Evolutionary conservation across 2,888 invertebrate species (phyloP).

Genomic region (Agrypnus murinus): DNA sequence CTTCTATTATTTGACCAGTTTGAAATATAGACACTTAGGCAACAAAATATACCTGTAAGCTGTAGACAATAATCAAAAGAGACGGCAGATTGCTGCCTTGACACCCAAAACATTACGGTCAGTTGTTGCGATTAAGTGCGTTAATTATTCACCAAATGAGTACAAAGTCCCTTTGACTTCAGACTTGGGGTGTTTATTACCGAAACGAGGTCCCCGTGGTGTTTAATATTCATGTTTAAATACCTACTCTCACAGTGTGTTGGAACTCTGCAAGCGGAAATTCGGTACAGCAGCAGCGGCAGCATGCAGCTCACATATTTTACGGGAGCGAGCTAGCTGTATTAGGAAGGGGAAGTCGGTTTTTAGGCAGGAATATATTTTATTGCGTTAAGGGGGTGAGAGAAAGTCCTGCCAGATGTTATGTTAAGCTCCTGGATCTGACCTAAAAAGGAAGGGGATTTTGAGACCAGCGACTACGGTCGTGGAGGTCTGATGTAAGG

Average conservation of each 20-base stretch:
- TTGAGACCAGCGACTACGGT: slow-evolving; percentile 31
- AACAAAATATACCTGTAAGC: background rate
- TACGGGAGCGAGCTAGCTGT: slow-evolving; percentile 26
- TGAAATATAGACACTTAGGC: no score
- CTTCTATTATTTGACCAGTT: no score
- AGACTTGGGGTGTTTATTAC: slow-evolving; percentile 43
- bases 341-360: slow-evolving; percentile 30
- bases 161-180: slow-evolving; percentile 40
- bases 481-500: slow-evolving; percentile 29
- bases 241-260: slow-evolving; percentile 29
- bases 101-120: slow-evolving; percentile 22
- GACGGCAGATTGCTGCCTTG: slow-evolving; percentile 17
- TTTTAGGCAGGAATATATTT: slow-evolving; percentile 43
- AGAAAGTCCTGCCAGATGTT: slow-evolving; percentile 45
- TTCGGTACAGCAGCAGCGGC: slow-evolving; percentile 25
- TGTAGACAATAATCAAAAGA: background rate
- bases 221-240: slow-evolving; percentile 50
- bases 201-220: slow-evolving; percentile 34
- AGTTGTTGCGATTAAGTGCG: slow-evolving; percentile 32
- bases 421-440: slow-evolving; percentile 37
- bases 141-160: slow-evolving; percentile 43
- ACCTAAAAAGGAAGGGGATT: slow-evolving; percentile 40
- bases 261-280: slow-evolving; percentile 33
- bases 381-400: slow-evolving; percentile 45
- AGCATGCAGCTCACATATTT: slow-evolving; percentile 29